Percentiles rank a stretch among this genome's conserved stretches.
Conservation (phyloP, 1,140 invertebrate species). For the Scaptodrosophila lebanonensis region DNA sequence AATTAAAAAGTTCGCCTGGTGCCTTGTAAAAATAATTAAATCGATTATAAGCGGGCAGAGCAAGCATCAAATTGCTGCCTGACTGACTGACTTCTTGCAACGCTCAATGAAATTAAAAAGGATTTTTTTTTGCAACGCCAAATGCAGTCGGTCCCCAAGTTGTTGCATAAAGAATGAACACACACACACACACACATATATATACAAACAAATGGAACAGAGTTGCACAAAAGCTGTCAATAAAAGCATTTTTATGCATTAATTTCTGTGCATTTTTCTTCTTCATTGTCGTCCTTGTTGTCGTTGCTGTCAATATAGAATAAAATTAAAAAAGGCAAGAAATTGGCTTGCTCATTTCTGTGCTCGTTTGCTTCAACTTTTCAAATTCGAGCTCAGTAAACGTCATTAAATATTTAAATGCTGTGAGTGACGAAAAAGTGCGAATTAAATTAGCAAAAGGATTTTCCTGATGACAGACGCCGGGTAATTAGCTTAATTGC, state of each 20-base stretch:
- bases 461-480: too few species aligned
- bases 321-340: not conserved
- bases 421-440: too few species aligned
- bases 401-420: slow-evolving; percentile 37
- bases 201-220: slow-evolving; percentile 11
- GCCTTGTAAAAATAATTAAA: slow-evolving; percentile 60
- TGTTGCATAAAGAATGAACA: slow-evolving; percentile 27
- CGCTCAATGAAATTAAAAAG: slow-evolving; percentile 55
- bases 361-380: slow-evolving; percentile 30
- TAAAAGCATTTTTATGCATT: slow-evolving; percentile 64
- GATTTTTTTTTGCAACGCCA: slow-evolving; percentile 43
- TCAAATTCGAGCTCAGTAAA: slow-evolving; percentile 3
- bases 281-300: slow-evolving; percentile 5
- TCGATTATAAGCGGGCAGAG: slow-evolving; percentile 51
- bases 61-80: not conserved
- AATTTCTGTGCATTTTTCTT: slow-evolving; percentile 40
- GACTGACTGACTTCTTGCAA: not conserved
- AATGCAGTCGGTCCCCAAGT: slow-evolving; percentile 39
- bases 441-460: too few species aligned
- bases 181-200: not conserved
- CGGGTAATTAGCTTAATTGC: too few species aligned
- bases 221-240: slow-evolving; percentile 54
- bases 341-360: slow-evolving; percentile 21
- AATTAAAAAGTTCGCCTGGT: slow-evolving; percentile 64
- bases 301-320: slow-evolving; percentile 11